Evolutionary conservation across 2,113 vertebrate species (phyloP).

Genomic region (Oryzias celebensis): DNA sequence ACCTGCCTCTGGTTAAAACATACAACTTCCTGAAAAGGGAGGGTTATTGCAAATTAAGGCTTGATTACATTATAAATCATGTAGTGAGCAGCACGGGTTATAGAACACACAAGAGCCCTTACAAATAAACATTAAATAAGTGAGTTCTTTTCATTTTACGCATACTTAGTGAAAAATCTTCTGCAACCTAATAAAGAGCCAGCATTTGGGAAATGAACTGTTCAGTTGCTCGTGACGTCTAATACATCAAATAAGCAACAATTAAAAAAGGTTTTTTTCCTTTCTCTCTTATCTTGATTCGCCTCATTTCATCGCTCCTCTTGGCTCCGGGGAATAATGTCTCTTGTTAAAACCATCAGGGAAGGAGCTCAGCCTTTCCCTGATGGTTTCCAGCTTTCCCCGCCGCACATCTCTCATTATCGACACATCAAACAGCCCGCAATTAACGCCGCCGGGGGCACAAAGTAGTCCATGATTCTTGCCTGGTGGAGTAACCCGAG

Average conservation of each 20-base stretch:
- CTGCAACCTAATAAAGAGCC: conserved; percentile 12
- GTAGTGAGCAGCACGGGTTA: too few species aligned
- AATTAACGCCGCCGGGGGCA: conserved; percentile 35
- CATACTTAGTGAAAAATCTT: conserved; percentile 4
- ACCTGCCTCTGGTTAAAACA: too few species aligned
- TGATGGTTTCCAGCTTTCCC: not conserved
- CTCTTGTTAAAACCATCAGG: conserved; percentile 9
- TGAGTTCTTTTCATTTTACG: not conserved
- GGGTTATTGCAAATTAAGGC: too few species aligned
- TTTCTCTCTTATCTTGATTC: not conserved
- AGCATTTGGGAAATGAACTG: conserved; percentile 32
- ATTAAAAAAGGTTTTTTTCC: conserved; percentile 8
- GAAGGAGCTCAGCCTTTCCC: not conserved
- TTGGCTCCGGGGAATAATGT: not conserved
- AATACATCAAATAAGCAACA: conserved; percentile 33
- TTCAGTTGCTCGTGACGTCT: conserved; percentile 13
- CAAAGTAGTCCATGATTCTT: conserved; percentile 31
- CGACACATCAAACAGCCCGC: conserved; percentile 35
- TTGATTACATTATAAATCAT: too few species aligned
- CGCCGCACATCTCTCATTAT: conserved; percentile 35
- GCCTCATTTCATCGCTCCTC: not conserved
- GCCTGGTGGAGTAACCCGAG: conserved; percentile 29
- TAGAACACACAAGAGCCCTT: too few species aligned
- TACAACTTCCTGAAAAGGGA: too few species aligned
- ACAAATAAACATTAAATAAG: not conserved